Conservation (phyloP, 2,888 invertebrate genomes). For the Labia minor region DNA sequence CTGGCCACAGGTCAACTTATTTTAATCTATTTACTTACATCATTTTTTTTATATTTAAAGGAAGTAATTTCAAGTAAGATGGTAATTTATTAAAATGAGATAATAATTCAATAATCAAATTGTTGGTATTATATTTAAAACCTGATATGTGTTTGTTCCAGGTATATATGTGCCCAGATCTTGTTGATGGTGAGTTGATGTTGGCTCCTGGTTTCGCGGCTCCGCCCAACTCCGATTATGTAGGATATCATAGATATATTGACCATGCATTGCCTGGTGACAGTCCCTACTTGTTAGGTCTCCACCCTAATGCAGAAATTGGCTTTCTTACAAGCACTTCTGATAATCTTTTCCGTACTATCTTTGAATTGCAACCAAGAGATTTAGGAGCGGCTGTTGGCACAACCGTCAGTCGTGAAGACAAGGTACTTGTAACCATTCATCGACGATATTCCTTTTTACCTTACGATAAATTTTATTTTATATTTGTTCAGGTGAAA, state of each 20-base stretch:
- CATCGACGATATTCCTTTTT: background rate
- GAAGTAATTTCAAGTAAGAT: too few species aligned
- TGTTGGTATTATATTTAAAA: too few species aligned
- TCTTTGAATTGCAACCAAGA: constrained; percentile 84
- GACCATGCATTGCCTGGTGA: constrained; percentile 78
- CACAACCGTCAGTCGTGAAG: constrained; percentile 64
- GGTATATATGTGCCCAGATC: constrained; percentile 77
- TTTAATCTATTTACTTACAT: too few species aligned
- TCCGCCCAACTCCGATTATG: constrained; percentile 80
- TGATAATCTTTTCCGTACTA: constrained; percentile 69
- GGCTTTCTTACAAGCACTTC: constrained; percentile 82
- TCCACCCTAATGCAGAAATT: constrained; percentile 92
- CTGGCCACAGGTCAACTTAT: too few species aligned
- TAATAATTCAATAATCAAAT: too few species aligned
- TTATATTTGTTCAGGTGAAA: constrained; percentile 46
- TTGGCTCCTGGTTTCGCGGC: constrained; percentile 76
- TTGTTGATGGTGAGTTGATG: constrained; percentile 53
- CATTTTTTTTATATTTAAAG: too few species aligned
- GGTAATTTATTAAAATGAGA: too few species aligned
- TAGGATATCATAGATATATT: constrained; percentile 76
- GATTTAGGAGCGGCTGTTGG: constrained; percentile 62
- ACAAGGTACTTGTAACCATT: constrained; percentile 45
- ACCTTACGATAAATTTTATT: too few species aligned
- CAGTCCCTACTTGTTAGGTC: constrained; percentile 79
- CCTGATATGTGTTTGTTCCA: constrained; percentile 33